These are phyloP conservation scores for Dynastes tityus DNA, from an alignment of 2,888 invertebrate species.

Conservation along the genomic window DNA sequence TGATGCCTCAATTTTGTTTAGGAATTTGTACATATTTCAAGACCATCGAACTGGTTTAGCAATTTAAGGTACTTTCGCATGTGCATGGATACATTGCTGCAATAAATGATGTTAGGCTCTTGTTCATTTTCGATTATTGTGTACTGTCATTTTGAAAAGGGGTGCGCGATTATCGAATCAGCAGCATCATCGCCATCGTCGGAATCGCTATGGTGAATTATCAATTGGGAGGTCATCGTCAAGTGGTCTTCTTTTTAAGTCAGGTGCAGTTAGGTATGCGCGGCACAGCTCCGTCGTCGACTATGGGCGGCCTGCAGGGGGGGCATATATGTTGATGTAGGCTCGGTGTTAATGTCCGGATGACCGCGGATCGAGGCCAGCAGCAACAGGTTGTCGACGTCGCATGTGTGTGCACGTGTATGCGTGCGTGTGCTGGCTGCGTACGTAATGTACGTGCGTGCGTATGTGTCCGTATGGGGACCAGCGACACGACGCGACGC, in stretches of 20 bases:
- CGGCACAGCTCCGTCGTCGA: constrained; percentile 35
- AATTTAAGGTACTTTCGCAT: neutral
- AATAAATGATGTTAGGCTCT: neutral
- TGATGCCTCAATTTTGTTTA: too few relatives aligned
- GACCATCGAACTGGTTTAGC: too few relatives aligned
- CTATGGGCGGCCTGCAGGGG: constrained; percentile 30
- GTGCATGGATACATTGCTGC: neutral
- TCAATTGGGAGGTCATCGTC: constrained; percentile 47
- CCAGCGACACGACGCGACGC: constrained; percentile 38
- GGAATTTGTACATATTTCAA: too few relatives aligned
- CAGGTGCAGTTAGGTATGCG: constrained; percentile 62
- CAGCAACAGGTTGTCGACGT: constrained; percentile 52
- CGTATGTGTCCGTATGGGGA: constrained; percentile 19
- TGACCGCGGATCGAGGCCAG: constrained; percentile 58
- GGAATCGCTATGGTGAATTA: constrained; percentile 32
- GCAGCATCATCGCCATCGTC: neutral
- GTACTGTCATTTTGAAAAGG: neutral
- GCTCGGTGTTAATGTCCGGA: constrained; percentile 59
- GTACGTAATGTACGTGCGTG: neutral
- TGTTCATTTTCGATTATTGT: too few relatives aligned
- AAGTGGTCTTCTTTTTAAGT: constrained; percentile 53
- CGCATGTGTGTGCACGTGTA: constrained; percentile 32
- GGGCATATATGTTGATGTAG: constrained; percentile 53
- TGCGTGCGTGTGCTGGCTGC: neutral
- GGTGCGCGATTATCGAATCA: neutral